Base-by-base conservation (phyloP, 2,113 vertebrate genomes). In the Blennius ocellaris region DNA sequence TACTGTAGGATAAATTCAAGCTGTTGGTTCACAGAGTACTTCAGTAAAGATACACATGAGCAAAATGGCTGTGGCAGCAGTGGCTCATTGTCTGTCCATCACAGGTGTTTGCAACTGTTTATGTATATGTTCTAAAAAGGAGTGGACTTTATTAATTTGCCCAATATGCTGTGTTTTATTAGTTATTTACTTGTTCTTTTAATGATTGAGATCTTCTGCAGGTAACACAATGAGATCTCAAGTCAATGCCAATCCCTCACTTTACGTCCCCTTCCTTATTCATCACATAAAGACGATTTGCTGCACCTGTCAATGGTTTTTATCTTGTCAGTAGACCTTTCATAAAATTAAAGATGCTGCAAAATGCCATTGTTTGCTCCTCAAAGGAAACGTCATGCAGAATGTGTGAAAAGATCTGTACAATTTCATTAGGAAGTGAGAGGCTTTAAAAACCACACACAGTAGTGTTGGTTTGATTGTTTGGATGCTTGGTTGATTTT, bases 231-330 rank as follows among this genome's bases (percentile, higher is more conserved):
- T 30, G 21, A 30, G 21, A 30, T 30, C 21, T 30, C 21, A 30
- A 30, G 21, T 30, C 21, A 30, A 30, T 30, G 21, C 21, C 21
- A 4, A 30, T 30, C 21, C 2, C 21, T 30, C 21, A 30, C 21
- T 30, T 30, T 30, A 30, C 21, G 21, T 30, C 76, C 85, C 81
- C 81, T 53, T 45, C 81, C 81, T 53, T 45, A 73, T 82, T 57
- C 30, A 40, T 72, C 69, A 39, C 45, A 82, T 44, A 62, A 63
- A 82, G 60, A 58, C 54, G 72, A 72, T 87, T 81, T 74, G 54
- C 61, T 59, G 66, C n/a, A n/a, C 12, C 59, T 50, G 57, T 74
- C 78, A 49, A 78, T 2, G 6, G 47, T 57, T 71, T 77, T 63
- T 86, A 72, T 66, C 57, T 53, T 69, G 73, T 67, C 56, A 61